Evolutionary conservation across 2,888 invertebrate species (phyloP), one percentile per base, ranked within the genome.

Genomic region (Mesorhabditis spiculigera): DNA sequence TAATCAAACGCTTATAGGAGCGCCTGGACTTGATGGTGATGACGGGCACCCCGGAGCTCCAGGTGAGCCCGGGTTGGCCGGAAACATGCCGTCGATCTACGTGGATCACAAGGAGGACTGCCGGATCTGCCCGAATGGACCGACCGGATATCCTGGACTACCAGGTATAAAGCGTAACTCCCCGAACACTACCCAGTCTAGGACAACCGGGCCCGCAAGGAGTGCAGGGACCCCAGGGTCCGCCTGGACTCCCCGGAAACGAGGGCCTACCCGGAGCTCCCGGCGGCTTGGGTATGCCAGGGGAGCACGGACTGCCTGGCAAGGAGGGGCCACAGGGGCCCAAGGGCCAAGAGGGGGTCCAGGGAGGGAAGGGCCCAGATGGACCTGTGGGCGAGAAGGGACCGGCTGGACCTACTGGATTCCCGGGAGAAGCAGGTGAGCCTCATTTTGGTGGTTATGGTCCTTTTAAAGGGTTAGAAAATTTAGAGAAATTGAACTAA

Each of bases 31-130:
- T 16, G 76, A 75, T 63, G 79, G 79, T 45, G 73, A 74, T 6
- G 73, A 75, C 4, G 79, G 78, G 71, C 67, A 65, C 5, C 66
- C 73, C n/a, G 78, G 78, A 70, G 71, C 71, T 45, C 72, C 75
- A 8, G 78, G 74, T 13, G n/a, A 70, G 13, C 72, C 74, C 28
- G 78, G 78, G 65, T 71, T 78, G 8, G 76, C 76, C 61, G 78
- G 78, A 72, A 81, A 81, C 74, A 78, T 74, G 50, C 81, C 81
- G 45, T 72, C 78, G 4, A 71, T 81, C 69, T 74, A 76, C 73
- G 75, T 77, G 75, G 78, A 78, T 65, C 68, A 72, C 28, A 73
- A 76, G n/a, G 74, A 79, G 69, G 75, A 78, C 45, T 81, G 81
- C 73, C 73, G 79, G 13, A 73, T 75, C 73, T 80, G 81, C 67